Percentiles rank a stretch among this genome's conserved stretches.
These are phyloP conservation scores for Drosophila koepferae DNA, from an alignment of 2,888 invertebrate genomes.

Conservation along the genomic window DNA sequence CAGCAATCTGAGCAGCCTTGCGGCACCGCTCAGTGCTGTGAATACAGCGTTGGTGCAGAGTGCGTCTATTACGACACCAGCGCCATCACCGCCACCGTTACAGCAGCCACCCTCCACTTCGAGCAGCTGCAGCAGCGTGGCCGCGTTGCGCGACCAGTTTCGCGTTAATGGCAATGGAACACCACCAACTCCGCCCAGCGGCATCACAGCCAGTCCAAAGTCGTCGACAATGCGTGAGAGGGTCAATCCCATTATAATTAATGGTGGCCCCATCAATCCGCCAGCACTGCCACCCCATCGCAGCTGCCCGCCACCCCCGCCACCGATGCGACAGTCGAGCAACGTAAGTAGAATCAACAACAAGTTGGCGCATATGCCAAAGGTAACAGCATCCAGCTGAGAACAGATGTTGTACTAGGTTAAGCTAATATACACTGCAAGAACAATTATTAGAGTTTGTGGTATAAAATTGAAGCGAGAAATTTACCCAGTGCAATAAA, in stretches of 20 bases:
- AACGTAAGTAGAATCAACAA: constrained; percentile 80
- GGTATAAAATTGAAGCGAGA: not conserved
- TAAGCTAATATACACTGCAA: constrained; percentile 27
- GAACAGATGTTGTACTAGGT: not conserved
- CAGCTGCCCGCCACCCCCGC: constrained; percentile 85
- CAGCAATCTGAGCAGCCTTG: constrained; percentile 82
- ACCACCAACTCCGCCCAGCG: constrained; percentile 62
- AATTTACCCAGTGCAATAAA: not conserved
- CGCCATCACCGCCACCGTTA: constrained; percentile 61
- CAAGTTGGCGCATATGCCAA: constrained; percentile 57
- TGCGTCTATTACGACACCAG: constrained; percentile 55
- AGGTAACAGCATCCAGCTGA: constrained; percentile 26
- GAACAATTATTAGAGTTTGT: constrained; percentile 2
- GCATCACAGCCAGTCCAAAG: constrained; percentile 68
- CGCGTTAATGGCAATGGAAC: constrained; percentile 74
- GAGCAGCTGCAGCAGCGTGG: constrained; percentile 81
- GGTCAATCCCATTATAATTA: constrained; percentile 78
- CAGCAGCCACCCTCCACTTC: constrained; percentile 76
- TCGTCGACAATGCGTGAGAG: constrained; percentile 65
- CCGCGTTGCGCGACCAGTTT: constrained; percentile 84
- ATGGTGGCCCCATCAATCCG: constrained; percentile 81
- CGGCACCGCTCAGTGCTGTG: constrained; percentile 73
- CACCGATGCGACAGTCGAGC: constrained; percentile 83
- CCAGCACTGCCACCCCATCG: constrained; percentile 85
- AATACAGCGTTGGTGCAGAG: constrained; percentile 77